A percentile compares a stretch with the other conserved stretches of the same genome.
Conservation (phyloP, 1,140 invertebrate genomes). For the Zaprionus gabonicus region DNA sequence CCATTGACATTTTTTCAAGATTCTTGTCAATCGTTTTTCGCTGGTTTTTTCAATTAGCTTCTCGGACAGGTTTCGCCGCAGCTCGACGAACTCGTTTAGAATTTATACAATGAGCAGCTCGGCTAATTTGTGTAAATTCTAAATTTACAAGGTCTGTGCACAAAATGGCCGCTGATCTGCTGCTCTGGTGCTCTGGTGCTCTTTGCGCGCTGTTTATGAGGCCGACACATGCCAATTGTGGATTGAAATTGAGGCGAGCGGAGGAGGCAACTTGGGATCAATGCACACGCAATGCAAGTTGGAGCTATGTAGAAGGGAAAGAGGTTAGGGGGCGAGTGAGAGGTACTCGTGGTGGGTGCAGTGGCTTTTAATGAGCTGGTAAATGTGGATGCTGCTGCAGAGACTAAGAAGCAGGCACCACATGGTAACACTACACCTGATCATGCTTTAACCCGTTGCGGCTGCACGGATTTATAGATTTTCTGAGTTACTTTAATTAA, state of each 20-base stretch:
- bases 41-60: conserved; percentile 54
- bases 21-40: conserved; percentile 19
- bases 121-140: conserved; percentile 72
- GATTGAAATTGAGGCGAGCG: conserved; percentile 8
- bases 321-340: conserved; percentile 1
- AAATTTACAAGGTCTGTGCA: conserved; percentile 73
- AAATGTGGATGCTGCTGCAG: conserved; percentile 37
- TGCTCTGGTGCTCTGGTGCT: conserved; percentile 34
- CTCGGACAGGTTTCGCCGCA: conserved; percentile 64
- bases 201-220: conserved; percentile 47
- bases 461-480: too few relatives aligned
- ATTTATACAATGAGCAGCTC: conserved; percentile 67
- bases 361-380: conserved; percentile 77
- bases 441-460: conserved; percentile 32
- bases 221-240: conserved; percentile 43
- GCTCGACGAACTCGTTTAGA: conserved; percentile 64
- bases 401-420: conserved; percentile 13
- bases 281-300: conserved; percentile 65
- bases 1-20: conserved; percentile 58
- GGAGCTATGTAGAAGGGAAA: not conserved
- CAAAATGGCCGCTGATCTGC: conserved; percentile 68
- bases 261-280: conserved; percentile 30
- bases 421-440: conserved; percentile 47
- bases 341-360: conserved; percentile 62
- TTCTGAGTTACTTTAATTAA: not conserved